Evolutionary conservation across 2,113 vertebrate species (phyloP).

Genomic region (Rhodinocichla rosea): DNA sequence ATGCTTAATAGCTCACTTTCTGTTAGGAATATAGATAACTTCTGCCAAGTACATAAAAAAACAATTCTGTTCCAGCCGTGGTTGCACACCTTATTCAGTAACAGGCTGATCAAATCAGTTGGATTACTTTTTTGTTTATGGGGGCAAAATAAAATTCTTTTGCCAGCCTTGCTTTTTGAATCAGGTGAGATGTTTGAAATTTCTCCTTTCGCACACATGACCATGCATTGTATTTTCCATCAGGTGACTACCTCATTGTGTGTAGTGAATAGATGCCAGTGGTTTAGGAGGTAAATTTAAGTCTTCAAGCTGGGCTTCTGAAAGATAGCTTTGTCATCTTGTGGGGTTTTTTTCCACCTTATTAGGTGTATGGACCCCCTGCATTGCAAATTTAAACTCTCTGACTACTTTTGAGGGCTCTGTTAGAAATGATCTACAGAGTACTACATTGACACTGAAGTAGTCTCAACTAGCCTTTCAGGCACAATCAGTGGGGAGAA

Average conservation of each 20-base stretch:
- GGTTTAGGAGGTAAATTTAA: neutral
- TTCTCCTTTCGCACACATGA: neutral
- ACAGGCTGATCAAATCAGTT: neutral
- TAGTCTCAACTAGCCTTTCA: neutral
- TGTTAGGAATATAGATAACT: neutral
- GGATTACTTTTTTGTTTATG: neutral
- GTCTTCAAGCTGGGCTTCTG: neutral
- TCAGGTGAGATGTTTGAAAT: neutral
- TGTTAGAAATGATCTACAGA: neutral
- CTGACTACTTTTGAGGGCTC: neutral
- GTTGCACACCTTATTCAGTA: neutral
- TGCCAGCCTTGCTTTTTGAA: neutral
- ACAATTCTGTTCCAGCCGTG: neutral
- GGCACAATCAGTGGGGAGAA: neutral
- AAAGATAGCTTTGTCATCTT: neutral
- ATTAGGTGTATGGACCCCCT: neutral
- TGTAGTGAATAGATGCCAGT: neutral
- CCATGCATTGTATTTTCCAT: neutral
- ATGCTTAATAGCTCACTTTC: neutral
- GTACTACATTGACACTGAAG: neutral
- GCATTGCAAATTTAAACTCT: neutral
- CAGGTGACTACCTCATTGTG: neutral
- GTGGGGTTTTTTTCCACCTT: neutral
- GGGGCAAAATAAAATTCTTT: neutral
- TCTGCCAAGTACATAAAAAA: neutral